phyloP scores from a whole-genome alignment of 2,888 invertebrate species.

The Cryptocheilus praepositus region DNA sequence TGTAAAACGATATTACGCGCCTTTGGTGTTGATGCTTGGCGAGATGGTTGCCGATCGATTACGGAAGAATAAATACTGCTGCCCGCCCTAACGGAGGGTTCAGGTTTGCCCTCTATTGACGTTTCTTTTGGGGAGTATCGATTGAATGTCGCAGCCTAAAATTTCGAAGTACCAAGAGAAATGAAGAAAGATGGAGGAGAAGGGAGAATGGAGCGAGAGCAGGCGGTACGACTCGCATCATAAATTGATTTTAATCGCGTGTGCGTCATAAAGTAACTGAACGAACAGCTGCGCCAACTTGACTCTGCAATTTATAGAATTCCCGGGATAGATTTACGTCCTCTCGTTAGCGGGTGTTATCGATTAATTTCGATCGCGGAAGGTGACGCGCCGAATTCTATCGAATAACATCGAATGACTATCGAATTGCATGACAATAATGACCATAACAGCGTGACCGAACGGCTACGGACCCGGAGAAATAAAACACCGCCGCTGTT shows the following conservation, averaged over 20 bases:
- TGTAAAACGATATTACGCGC: too few species aligned
- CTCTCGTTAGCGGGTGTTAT: conserved; percentile 52
- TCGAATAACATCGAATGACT: conserved; percentile 13
- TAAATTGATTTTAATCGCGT: conserved; percentile 63
- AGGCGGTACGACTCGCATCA: conserved; percentile 42
- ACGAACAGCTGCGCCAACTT: conserved; percentile 52
- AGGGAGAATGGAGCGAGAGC: too few species aligned
- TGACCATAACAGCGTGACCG: conserved; percentile 2
- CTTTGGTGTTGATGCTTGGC: too few species aligned
- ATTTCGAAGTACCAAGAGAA: conserved; percentile 36
- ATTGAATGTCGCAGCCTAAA: conserved; percentile 1
- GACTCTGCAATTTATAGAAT: conserved; percentile 60
- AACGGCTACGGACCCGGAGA: too few species aligned
- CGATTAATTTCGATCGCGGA: conserved; percentile 44
- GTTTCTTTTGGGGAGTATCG: too few species aligned
- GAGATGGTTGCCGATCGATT: conserved; percentile 26
- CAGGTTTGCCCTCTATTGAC: too few species aligned
- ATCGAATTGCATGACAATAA: conserved; percentile 17
- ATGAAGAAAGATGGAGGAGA: conserved; percentile 35
- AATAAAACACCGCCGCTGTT: too few species aligned
- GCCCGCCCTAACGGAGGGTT: too few species aligned
- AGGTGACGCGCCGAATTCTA: neutral
- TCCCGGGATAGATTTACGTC: conserved; percentile 59
- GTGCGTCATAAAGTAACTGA: conserved; percentile 58
- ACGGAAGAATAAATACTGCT: neutral